phyloP scores from a whole-genome alignment of 2,113 vertebrate species.

The Semicossyphus pulcher region DNA sequence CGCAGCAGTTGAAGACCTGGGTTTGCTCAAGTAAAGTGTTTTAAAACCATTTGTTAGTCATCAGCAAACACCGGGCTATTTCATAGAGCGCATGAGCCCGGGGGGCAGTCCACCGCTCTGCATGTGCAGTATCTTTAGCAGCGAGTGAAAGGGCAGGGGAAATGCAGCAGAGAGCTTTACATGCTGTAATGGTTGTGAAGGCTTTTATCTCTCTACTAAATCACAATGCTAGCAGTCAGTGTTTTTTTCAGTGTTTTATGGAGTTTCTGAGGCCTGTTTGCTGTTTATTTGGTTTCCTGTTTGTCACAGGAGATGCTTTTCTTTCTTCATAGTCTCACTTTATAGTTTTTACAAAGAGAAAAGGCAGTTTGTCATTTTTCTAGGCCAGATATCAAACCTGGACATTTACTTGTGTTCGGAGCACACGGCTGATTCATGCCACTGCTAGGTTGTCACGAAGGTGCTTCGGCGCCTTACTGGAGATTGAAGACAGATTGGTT shows the following conservation, averaged over 20 bases:
- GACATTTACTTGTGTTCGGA: conserved; percentile 11
- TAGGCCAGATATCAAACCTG: conserved; percentile 35
- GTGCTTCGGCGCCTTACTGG: conserved; percentile 16
- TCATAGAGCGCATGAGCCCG: conserved; percentile 45
- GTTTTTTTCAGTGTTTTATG: conserved; percentile 23
- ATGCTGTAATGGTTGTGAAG: conserved; percentile 51
- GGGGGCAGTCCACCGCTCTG: not conserved
- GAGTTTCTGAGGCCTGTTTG: conserved; percentile 34
- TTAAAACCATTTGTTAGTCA: conserved; percentile 64
- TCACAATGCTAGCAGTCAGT: conserved; percentile 47
- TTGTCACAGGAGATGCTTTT: conserved; percentile 31
- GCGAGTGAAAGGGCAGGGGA: conserved; percentile 52
- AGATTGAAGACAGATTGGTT: not conserved
- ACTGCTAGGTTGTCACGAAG: not conserved
- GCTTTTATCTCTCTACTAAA: conserved; percentile 65
- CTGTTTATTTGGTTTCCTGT: conserved; percentile 53
- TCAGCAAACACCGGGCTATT: conserved; percentile 50
- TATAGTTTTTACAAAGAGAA: conserved; percentile 28
- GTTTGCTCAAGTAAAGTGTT: conserved; percentile 59
- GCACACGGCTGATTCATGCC: conserved; percentile 14
- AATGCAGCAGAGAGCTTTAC: conserved; percentile 56
- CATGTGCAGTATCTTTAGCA: conserved; percentile 25
- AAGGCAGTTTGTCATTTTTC: conserved; percentile 44
- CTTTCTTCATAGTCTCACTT: conserved; percentile 14
- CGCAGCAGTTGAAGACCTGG: not conserved